Conservation (phyloP, 2,797 vertebrate genomes). For the Triplophysa yarkandensis region DNA sequence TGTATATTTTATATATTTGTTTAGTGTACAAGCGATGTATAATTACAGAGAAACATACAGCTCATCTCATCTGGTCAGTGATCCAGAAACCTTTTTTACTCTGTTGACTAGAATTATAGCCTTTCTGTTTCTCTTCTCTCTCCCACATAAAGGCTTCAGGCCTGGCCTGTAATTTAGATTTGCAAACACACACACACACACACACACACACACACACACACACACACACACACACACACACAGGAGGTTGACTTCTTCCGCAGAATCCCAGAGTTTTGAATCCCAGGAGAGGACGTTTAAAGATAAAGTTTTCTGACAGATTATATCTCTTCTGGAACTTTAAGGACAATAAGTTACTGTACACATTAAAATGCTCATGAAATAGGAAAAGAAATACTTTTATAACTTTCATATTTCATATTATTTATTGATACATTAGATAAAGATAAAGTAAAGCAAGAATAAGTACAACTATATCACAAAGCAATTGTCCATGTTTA, state of each 20-base stretch:
- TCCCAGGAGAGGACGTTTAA: conserved; percentile 9
- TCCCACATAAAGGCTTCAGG: conserved; percentile 40
- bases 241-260: conserved; percentile 39
- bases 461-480: no score
- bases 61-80: conserved; percentile 17
- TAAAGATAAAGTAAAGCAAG: no score
- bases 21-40: background rate
- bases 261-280: conserved; percentile 12
- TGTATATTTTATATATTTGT: background rate
- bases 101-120: conserved; percentile 53
- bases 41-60: conserved; percentile 12
- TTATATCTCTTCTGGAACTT: background rate
- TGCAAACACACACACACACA: conserved; percentile 34
- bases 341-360: background rate
- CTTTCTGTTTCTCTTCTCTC: conserved; percentile 33
- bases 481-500: no score
- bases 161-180: conserved; percentile 56
- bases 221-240: conserved; percentile 35
- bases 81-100: conserved; percentile 27
- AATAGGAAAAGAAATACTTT: no score
- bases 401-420: no score
- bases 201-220: conserved; percentile 37
- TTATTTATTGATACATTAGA: no score
- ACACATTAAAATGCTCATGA: no score
- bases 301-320: conserved; percentile 32